Evolutionary conservation across 2,797 vertebrate species (phyloP).

Genomic region (Micrastur ruficollis): DNA sequence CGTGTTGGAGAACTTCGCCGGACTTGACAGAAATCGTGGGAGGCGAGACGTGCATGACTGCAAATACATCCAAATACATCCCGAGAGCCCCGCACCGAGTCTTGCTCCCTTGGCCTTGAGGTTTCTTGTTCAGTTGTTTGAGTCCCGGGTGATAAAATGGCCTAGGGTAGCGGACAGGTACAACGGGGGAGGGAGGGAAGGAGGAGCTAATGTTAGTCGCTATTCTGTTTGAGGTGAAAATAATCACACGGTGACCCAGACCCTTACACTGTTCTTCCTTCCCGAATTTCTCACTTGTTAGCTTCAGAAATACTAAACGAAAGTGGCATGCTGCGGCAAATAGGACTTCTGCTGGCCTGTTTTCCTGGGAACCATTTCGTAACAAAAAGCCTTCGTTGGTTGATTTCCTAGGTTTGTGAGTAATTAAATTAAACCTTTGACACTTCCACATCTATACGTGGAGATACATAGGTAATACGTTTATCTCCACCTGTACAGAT

Average conservation of each 20-base stretch:
- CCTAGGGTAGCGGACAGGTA: neutral
- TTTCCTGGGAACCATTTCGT: neutral
- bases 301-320: neutral
- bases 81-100: accelerated
- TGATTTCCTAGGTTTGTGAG: neutral
- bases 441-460: neutral
- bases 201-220: neutral
- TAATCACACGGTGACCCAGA: neutral
- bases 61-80: accelerated
- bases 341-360: neutral
- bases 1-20: neutral
- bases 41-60: neutral
- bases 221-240: accelerated
- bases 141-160: neutral
- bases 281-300: neutral
- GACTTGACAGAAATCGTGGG: neutral
- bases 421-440: neutral
- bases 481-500: neutral
- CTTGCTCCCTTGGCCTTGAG: too few species aligned
- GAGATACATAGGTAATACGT: neutral
- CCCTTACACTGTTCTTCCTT: neutral
- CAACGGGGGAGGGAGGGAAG: neutral
- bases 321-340: neutral
- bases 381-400: neutral
- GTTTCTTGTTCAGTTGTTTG: neutral